Conservation (phyloP, 2,797 vertebrate species). For the Ceyx erithaca region DNA sequence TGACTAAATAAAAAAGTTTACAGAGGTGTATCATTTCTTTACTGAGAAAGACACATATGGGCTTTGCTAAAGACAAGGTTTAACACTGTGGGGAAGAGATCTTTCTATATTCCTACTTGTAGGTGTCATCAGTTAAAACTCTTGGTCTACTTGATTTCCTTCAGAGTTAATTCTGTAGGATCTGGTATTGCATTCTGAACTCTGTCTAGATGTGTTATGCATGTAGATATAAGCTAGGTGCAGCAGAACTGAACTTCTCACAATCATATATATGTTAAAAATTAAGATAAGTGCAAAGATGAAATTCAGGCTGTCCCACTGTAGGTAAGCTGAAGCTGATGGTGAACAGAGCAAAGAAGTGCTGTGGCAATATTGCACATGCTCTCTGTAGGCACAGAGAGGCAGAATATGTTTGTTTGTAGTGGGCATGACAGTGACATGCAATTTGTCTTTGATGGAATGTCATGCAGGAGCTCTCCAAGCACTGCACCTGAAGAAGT, state of each 20-base stretch:
- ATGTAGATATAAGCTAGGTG: neutral
- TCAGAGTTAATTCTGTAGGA: neutral
- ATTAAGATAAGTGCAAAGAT: neutral
- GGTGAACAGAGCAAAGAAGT: neutral
- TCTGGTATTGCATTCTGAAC: neutral
- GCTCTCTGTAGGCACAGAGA: neutral
- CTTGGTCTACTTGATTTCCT: neutral
- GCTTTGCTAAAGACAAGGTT: neutral
- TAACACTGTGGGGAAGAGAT: neutral
- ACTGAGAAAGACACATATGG: neutral
- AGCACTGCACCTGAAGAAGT: neutral
- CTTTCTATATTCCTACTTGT: neutral
- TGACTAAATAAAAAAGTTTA: neutral
- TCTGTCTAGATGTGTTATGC: neutral
- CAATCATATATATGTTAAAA: neutral
- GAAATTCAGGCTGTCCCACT: neutral
- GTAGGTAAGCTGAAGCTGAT: neutral
- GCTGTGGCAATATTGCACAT: neutral
- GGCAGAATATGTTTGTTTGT: accelerated
- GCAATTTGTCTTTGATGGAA: neutral
- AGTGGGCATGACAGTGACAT: neutral
- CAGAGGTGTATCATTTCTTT: neutral
- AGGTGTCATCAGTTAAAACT: accelerated
- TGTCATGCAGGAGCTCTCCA: neutral
- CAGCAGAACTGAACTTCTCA: neutral